These are phyloP conservation scores for Hiodon alosoides DNA, from an alignment of 2,113 vertebrate genomes.

Conservation along the genomic window DNA sequence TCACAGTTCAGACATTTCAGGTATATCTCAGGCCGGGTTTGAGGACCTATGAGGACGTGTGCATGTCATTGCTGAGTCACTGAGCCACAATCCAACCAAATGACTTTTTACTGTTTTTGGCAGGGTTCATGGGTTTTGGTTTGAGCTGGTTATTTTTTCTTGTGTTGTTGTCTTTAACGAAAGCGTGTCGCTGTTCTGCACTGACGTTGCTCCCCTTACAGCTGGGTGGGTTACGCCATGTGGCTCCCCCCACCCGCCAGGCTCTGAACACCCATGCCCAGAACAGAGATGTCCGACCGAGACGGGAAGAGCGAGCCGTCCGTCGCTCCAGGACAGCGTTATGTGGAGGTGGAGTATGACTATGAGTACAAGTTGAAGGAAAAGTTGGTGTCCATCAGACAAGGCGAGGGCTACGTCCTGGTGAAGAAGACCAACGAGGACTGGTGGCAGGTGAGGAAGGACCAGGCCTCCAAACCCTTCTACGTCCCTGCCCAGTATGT, in stretches of 20 bases:
- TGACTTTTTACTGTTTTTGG: too few relatives aligned
- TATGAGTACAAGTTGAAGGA: conserved; percentile 89
- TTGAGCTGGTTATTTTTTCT: too few relatives aligned
- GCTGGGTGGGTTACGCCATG: conserved; percentile 55
- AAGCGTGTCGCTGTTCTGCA: too few relatives aligned
- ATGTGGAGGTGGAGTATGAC: conserved; percentile 90
- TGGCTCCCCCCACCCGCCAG: conserved; percentile 47
- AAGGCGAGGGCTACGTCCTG: conserved; percentile 86
- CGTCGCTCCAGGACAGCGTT: conserved; percentile 72
- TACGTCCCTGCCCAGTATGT: conserved; percentile 97
- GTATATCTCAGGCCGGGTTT: too few relatives aligned
- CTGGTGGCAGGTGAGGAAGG: conserved; percentile 94
- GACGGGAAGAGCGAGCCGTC: conserved; percentile 64
- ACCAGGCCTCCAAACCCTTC: conserved; percentile 79
- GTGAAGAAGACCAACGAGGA: conserved; percentile 92
- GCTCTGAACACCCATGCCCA: conserved; percentile 54
- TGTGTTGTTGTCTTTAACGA: too few relatives aligned
- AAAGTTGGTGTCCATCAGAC: conserved; percentile 77
- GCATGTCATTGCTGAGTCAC: too few relatives aligned
- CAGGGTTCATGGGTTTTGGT: too few relatives aligned
- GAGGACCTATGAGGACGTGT: too few relatives aligned
- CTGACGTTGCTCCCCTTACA: too few relatives aligned
- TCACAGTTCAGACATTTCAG: too few relatives aligned
- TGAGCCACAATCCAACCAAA: too few relatives aligned
- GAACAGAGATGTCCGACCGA: conserved; percentile 70